phyloP scores from a whole-genome alignment of 2,113 vertebrate genomes.

The Phrynocephalus versicolor region DNA sequence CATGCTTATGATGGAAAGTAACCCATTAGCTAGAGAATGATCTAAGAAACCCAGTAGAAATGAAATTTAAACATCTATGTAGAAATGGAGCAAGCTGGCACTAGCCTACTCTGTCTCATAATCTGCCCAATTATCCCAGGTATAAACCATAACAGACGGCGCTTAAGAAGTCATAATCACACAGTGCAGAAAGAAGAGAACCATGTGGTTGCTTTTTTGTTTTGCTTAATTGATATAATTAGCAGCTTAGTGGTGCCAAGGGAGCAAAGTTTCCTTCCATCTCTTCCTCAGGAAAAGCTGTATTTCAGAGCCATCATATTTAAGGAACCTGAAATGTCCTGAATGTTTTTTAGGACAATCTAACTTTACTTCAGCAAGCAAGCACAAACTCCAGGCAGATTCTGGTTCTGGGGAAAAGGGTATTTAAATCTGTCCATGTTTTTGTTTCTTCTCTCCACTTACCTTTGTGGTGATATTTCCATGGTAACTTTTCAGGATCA shows the following conservation, averaged over 20 bases:
- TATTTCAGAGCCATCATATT: conserved; percentile 66
- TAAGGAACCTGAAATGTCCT: conserved; percentile 60
- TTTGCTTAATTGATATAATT: conserved; percentile 78
- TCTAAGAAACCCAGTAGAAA: conserved; percentile 40
- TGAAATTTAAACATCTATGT: conserved; percentile 46
- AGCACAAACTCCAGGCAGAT: background rate
- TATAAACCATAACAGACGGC: conserved; percentile 80
- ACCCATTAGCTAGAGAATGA: conserved; percentile 12
- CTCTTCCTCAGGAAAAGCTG: conserved; percentile 51
- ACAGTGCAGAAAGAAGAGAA: conserved; percentile 69
- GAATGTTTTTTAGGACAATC: conserved; percentile 66
- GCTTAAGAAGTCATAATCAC: conserved; percentile 66
- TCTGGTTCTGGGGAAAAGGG: conserved; percentile 27
- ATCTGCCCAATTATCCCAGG: conserved; percentile 74
- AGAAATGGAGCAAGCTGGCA: conserved; percentile 67
- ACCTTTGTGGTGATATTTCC: background rate
- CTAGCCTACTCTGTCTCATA: conserved; percentile 64
- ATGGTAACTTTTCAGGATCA: background rate
- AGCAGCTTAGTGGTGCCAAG: conserved; percentile 71
- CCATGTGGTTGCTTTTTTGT: conserved; percentile 65
- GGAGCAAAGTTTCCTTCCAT: conserved; percentile 42
- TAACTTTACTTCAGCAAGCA: conserved; percentile 47
- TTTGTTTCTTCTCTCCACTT: background rate
- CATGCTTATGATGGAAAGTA: conserved; percentile 52
- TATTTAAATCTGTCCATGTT: background rate